These are phyloP conservation scores for Cephalopholis sonnerati DNA, from an alignment of 2,113 vertebrate species.

Conservation along the genomic window DNA sequence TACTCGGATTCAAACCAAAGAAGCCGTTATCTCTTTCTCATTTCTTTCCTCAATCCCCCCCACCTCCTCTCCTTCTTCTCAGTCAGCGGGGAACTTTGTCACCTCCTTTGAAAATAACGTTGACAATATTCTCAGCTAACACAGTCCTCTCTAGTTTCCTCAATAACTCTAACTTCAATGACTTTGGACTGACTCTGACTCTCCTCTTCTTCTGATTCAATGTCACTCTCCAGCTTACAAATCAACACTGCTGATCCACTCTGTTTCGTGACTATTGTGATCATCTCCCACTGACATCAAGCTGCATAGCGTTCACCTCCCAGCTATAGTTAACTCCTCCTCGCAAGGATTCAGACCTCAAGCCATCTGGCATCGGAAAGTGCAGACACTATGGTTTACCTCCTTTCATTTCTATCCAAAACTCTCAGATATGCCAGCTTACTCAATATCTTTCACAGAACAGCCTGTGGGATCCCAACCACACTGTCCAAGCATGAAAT, in stretches of 20 bases:
- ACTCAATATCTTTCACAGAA: slow-evolving; percentile 62
- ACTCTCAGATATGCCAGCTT: slow-evolving; percentile 66
- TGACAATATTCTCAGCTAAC: slow-evolving; percentile 40
- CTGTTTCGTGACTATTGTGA: slow-evolving; percentile 54
- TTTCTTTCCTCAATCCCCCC: slow-evolving; percentile 20
- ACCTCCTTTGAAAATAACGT: slow-evolving; percentile 49
- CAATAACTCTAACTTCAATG: slow-evolving; percentile 33
- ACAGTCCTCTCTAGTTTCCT: slow-evolving; percentile 30
- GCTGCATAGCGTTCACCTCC: slow-evolving; percentile 35
- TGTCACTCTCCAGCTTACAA: slow-evolving; percentile 42
- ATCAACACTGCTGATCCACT: slow-evolving; percentile 44
- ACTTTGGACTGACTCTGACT: slow-evolving; percentile 37
- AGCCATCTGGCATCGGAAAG: slow-evolving; percentile 67
- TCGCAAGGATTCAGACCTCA: slow-evolving; percentile 46
- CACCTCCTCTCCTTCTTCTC: slow-evolving; percentile 25
- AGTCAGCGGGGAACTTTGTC: slow-evolving; percentile 51
- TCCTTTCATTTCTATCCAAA: slow-evolving; percentile 74
- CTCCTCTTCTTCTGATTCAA: slow-evolving; percentile 39
- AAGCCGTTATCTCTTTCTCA: slow-evolving; percentile 33
- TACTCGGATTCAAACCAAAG: slow-evolving; percentile 35
- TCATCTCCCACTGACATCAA: slow-evolving; percentile 61
- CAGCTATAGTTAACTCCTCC: slow-evolving; percentile 34
- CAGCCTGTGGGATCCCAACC: slow-evolving; percentile 66
- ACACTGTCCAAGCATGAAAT: slow-evolving; percentile 48
- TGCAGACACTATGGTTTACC: slow-evolving; percentile 58